Base-by-base conservation (phyloP, 2,888 invertebrate genomes). In the Metalampra italica region DNA sequence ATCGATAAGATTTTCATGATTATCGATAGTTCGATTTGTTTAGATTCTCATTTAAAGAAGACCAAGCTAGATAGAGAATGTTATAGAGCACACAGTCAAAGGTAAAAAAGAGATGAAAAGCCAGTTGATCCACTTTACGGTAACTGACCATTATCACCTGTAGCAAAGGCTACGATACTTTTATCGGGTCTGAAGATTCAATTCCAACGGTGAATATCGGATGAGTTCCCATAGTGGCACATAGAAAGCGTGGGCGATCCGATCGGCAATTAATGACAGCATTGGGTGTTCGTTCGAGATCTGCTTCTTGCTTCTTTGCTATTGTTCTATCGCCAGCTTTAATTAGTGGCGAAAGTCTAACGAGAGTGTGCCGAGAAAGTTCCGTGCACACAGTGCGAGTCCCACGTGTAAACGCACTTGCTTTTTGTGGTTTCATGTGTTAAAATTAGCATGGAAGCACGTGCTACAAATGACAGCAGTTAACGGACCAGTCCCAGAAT, bases 331-430 rank as follows among this genome's bases (percentile, higher is more conserved):
- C 68, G 77, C 71, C 68, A 70, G 64, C 72, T 80, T 82, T 87
- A 88, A 88, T 87, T 87, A 87, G 77, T 60, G 80, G 87, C 81
- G 88, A 88, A 88, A 88, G 88, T 87, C 75, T 80, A 79, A 80
- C 79, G 80, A 82, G 83, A 79, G 79, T 75, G 73, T 68, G 64
- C 64, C 77, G 83, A 71, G 84, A 86, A 85, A 85, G 82, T 82
- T 73, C 66, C 59, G 67, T 71, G 71, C 68, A 70, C 67, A 68
- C 66, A 64, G 53, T 62, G 59, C 64, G 60, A 22, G 75, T 13
- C 72, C 73, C 78, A 75, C 72, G 76, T 46, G 49, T 42, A 41
- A 30, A 46, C 49, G 45, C 49, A 43, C 22, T 32, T 34, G 29
- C 37, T 47, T 32, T 43, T 32, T 43, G 32, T 13, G 13, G 29